phyloP scores from a whole-genome alignment of 1,140 invertebrate species.

The Pygmarrhopalites habei region DNA sequence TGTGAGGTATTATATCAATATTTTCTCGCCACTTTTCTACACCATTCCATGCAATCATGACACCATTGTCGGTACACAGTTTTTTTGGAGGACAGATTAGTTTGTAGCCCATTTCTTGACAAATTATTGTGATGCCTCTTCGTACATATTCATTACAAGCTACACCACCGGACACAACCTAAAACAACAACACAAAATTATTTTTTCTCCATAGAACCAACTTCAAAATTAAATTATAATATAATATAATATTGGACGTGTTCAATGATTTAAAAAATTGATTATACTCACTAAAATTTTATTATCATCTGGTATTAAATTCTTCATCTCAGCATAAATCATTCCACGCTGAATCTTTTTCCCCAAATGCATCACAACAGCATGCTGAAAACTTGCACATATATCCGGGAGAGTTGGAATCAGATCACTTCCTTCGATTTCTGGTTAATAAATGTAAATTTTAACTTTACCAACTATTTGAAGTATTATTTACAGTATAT shows the following conservation, averaged over 20 bases:
- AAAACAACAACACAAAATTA: slow-evolving; percentile 14
- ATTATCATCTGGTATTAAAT: slow-evolving; percentile 40
- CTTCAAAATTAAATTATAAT: background rate
- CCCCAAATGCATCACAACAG: slow-evolving; percentile 68
- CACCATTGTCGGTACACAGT: slow-evolving; percentile 93
- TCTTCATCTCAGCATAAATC: slow-evolving; percentile 57
- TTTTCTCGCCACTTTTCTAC: slow-evolving; percentile 58
- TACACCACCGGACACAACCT: slow-evolving; percentile 91
- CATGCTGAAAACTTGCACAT: slow-evolving; percentile 74
- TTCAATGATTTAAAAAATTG: too few species aligned
- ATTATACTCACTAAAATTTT: slow-evolving; percentile 29
- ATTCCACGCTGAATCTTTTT: slow-evolving; percentile 75
- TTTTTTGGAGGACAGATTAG: slow-evolving; percentile 69
- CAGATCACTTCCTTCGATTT: slow-evolving; percentile 55
- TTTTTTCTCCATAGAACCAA: background rate
- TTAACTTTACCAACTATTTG: too few species aligned
- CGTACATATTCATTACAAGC: slow-evolving; percentile 84
- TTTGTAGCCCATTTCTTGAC: slow-evolving; percentile 56
- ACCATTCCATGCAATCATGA: slow-evolving; percentile 99
- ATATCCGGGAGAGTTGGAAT: slow-evolving; percentile 74
- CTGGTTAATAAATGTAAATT: too few species aligned
- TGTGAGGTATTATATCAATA: slow-evolving; percentile 42
- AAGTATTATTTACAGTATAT: too few species aligned
- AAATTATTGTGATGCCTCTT: slow-evolving; percentile 58
- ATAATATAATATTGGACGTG: too few species aligned